phyloP scores from a whole-genome alignment of 2,113 vertebrate species.

The Macquaria ambigua region DNA sequence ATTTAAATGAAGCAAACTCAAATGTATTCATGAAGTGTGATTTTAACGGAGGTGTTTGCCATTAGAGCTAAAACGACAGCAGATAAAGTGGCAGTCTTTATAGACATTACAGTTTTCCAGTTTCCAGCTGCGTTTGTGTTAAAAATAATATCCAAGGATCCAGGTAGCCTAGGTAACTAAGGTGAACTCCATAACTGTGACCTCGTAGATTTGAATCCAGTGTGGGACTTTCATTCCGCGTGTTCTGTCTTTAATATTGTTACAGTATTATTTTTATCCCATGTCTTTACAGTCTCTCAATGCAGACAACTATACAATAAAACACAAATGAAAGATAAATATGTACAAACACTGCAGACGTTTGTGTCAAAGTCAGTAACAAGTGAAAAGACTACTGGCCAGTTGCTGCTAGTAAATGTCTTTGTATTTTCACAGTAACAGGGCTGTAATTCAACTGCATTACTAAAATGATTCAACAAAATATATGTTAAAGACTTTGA shows the following conservation, averaged over 20 bases:
- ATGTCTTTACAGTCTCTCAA: neutral
- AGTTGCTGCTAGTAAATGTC: neutral
- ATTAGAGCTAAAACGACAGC: neutral
- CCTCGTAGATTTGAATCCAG: neutral
- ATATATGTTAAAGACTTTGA: neutral
- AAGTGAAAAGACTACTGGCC: neutral
- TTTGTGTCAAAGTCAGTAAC: neutral
- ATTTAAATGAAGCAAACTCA: neutral
- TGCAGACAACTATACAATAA: neutral
- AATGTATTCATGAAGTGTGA: slow-evolving; percentile 11
- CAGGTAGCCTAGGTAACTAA: neutral
- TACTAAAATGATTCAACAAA: too few relatives aligned
- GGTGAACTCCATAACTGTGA: neutral
- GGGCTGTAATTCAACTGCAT: neutral
- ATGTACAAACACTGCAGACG: neutral
- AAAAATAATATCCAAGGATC: neutral
- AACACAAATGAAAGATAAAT: neutral
- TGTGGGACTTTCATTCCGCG: neutral
- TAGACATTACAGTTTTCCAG: neutral
- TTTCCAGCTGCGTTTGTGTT: neutral
- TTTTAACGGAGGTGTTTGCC: slow-evolving; percentile 1
- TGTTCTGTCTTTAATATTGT: neutral
- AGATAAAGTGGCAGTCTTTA: slow-evolving; percentile 2
- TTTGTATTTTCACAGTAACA: neutral
- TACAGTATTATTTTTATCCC: neutral